These are phyloP conservation scores for Zaprionus ornatus DNA, from an alignment of 1,140 invertebrate species.

Conservation along the genomic window DNA sequence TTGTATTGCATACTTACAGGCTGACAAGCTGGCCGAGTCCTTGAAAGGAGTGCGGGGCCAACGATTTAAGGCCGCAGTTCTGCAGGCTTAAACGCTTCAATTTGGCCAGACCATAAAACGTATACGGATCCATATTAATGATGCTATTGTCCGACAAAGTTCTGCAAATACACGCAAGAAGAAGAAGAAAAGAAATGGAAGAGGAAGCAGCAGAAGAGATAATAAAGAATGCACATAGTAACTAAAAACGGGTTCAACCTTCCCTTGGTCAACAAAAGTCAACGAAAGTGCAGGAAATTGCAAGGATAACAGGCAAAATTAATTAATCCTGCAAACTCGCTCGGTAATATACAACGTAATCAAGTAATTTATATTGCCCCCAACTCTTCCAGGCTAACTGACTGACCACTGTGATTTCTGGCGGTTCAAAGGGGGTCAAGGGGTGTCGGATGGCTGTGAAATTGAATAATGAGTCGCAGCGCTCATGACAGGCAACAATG, in stretches of 20 bases:
- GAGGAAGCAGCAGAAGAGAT: not conserved
- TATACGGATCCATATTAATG: conserved; percentile 85
- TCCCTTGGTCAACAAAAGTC: conserved; percentile 73
- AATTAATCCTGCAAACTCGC: conserved; percentile 72
- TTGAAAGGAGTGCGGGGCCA: conserved; percentile 85
- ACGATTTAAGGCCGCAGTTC: conserved; percentile 85
- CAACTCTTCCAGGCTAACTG: conserved; percentile 10
- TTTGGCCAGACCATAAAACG: conserved; percentile 84
- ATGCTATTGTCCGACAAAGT: conserved; percentile 86
- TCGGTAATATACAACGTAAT: conserved; percentile 63
- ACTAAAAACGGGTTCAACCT: conserved; percentile 29
- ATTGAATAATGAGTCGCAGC: conserved; percentile 76
- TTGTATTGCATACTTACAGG: conserved; percentile 85
- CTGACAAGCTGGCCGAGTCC: conserved; percentile 84
- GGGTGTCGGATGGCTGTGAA: conserved; percentile 58
- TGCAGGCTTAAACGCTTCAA: conserved; percentile 86
- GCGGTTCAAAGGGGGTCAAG: not conserved
- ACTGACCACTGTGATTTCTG: conserved; percentile 69
- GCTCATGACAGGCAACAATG: conserved; percentile 66
- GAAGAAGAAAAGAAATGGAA: not conserved
- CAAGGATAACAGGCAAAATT: conserved; percentile 60
- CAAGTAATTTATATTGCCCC: conserved; percentile 75
- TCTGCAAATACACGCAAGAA: conserved; percentile 84
- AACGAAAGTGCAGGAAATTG: conserved; percentile 71
- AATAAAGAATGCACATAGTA: not conserved